Conservation (phyloP, 1,140 invertebrate genomes). For the Drosophila sp. region DNA sequence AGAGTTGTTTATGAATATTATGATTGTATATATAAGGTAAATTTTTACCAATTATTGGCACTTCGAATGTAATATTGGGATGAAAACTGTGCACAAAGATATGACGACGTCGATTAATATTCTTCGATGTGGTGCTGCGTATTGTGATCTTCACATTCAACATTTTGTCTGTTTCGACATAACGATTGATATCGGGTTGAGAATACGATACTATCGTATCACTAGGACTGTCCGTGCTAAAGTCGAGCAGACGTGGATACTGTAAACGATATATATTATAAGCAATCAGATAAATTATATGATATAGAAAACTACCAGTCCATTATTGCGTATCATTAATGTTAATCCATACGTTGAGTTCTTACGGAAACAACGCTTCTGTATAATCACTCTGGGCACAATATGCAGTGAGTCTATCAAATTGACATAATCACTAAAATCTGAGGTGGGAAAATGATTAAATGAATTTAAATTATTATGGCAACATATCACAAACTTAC, state of each 20-base stretch:
- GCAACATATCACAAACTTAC: constrained; percentile 29
- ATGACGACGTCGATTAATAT: constrained; percentile 59
- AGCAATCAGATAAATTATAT: not conserved
- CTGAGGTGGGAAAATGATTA: constrained; percentile 7
- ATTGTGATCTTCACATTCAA: constrained; percentile 58
- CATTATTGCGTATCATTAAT: constrained; percentile 51
- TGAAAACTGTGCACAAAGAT: constrained; percentile 64
- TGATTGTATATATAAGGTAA: not conserved
- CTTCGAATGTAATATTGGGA: constrained; percentile 75
- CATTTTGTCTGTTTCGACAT: constrained; percentile 57
- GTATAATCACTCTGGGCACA: constrained; percentile 55
- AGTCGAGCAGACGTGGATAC: constrained; percentile 59
- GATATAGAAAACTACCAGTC: constrained; percentile 40
- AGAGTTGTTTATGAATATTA: not conserved
- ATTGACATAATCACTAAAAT: constrained; percentile 59
- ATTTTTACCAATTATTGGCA: constrained; percentile 67
- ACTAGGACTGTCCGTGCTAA: constrained; percentile 57
- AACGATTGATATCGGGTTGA: constrained; percentile 39
- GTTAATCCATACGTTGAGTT: constrained; percentile 53
- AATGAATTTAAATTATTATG: too few species aligned
- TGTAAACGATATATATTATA: constrained; percentile 7
- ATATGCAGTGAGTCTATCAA: constrained; percentile 61
- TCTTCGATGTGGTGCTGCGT: not conserved
- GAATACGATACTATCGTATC: constrained; percentile 50
- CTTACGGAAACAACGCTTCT: constrained; percentile 18